These are phyloP conservation scores for Phylloscopus collybita DNA, from an alignment of 2,797 vertebrate genomes.

Conservation along the genomic window DNA sequence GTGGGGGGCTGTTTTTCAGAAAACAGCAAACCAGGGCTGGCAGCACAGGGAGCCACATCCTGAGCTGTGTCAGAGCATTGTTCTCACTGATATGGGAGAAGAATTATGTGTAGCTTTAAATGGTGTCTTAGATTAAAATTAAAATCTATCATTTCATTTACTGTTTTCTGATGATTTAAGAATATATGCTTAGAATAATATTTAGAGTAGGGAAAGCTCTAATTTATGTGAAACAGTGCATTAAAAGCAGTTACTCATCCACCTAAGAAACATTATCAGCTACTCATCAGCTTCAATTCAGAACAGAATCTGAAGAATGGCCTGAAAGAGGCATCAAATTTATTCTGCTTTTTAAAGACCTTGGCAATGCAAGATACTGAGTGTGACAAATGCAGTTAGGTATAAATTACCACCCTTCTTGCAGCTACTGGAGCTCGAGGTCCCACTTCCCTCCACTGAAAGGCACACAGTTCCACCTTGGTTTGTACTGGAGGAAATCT, in stretches of 20 bases:
- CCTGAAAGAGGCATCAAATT: neutral
- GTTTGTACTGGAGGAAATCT: neutral
- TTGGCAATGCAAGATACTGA: constrained; percentile 7
- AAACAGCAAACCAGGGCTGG: neutral
- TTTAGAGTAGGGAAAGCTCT: neutral
- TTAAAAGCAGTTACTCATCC: constrained; percentile 5
- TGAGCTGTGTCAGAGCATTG: neutral
- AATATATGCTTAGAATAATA: neutral
- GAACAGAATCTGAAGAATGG: neutral
- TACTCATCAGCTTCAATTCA: neutral
- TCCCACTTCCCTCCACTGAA: neutral
- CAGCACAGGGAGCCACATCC: neutral
- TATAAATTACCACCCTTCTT: constrained; percentile 3
- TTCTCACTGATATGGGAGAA: neutral
- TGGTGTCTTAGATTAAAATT: neutral
- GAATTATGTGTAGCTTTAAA: neutral
- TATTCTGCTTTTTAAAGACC: neutral
- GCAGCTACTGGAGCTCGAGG: neutral
- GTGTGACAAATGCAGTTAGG: neutral
- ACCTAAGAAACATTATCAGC: neutral
- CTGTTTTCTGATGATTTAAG: neutral
- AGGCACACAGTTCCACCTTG: constrained; percentile 11
- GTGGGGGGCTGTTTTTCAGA: neutral
- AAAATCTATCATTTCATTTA: neutral
- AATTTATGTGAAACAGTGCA: neutral